Evolutionary conservation across 2,797 vertebrate species (phyloP), one percentile per base, ranked within the genome.

Genomic region (Falco novaeseelandiae): DNA sequence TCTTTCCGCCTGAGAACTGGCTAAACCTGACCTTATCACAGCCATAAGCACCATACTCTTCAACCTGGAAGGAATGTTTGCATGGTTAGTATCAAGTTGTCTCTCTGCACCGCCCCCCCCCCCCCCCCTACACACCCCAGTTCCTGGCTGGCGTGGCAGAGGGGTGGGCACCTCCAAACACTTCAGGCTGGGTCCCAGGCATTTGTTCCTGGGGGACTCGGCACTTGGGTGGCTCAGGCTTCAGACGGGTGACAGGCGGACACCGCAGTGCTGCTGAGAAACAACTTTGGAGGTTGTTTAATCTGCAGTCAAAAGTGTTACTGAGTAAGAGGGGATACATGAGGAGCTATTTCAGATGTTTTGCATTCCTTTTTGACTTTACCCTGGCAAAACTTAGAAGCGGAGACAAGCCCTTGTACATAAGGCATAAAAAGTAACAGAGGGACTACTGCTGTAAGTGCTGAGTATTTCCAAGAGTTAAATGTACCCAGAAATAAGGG

Each of bases 111-210:
- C 54, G 38, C 36, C 10, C n/a, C 38, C 38, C 38, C 38, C 38
- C 38, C 11, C 38, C 38, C 38, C 38, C 38, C 9, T 36, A 36
- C 36, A 36, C 36, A 36, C 32, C 42, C 5, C 22, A 23, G 0
- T 73, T 72, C 34, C 49, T 83, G 80, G 51, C 51, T 49, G 52
- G n/a, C 23, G 14, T 52, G n/a, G 12, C 11, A 52, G 29, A 58
- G 59, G 65, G 34, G 46, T 78, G 76, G 76, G 58, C 62, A 67
- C n/a, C 66, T 67, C 40, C 70, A 49, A 54, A 30, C 44, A 2
- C 23, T 52, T n/a, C 17, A 59, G 66, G 1, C 29, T 7, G 1
- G 0, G 1, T 8, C 5, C 1, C 11, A 73, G 34, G 20, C 18
- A 42, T 36, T 57, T 61, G 52, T 11, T 59, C n/a, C 36, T 1